Conservation (phyloP, 2,888 invertebrate genomes). For the Elmis aenea region DNA sequence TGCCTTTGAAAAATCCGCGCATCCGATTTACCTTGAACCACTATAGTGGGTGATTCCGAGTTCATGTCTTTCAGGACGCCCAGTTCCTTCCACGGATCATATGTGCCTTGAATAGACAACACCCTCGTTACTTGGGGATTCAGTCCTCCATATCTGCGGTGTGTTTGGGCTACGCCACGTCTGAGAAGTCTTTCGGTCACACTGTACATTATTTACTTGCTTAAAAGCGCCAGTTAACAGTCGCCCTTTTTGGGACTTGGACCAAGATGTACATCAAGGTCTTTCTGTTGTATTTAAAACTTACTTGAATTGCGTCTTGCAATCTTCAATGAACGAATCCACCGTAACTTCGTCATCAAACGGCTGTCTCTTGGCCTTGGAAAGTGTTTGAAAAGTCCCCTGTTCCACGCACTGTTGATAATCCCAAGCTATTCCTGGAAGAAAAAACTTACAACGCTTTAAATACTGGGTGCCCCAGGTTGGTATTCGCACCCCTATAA, state of each 20-base stretch:
- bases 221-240: no score
- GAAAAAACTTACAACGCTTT: not conserved
- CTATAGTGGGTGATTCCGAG: slow-evolving; percentile 8
- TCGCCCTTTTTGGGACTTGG: no score
- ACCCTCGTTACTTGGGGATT: slow-evolving; percentile 10
- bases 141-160: slow-evolving; percentile 8
- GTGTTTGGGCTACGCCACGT: slow-evolving; percentile 2
- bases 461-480: no score
- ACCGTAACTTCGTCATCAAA: slow-evolving; percentile 9
- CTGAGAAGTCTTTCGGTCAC: slow-evolving; percentile 7
- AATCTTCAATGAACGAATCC: slow-evolving; percentile 7
- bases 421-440: slow-evolving; percentile 8
- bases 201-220: slow-evolving; percentile 6
- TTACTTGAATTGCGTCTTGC: slow-evolving; percentile 4
- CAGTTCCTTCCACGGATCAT: slow-evolving; percentile 13
- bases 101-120: slow-evolving; percentile 8
- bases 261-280: no score
- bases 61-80: slow-evolving; percentile 9
- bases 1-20: not conserved
- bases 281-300: no score
- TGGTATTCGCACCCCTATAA: no score
- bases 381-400: slow-evolving; percentile 13
- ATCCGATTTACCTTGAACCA: slow-evolving; percentile 10
- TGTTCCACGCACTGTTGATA: slow-evolving; percentile 12
- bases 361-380: slow-evolving; percentile 5